Conservation (phyloP, 2,888 invertebrate genomes). For the Tetragnatha montana region DNA sequence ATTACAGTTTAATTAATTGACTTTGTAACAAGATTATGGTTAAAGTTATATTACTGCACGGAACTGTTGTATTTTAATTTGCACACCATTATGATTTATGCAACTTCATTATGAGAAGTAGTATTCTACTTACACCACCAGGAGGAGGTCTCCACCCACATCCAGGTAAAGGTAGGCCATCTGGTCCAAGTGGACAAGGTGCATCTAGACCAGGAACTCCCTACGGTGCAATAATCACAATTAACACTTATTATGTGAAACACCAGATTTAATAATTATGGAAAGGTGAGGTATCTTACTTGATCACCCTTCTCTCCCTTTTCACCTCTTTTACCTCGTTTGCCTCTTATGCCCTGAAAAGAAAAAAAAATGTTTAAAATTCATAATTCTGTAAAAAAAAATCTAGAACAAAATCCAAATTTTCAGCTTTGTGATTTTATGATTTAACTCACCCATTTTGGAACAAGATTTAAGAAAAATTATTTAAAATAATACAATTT, state of each 20-base stretch:
- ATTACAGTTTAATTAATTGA: too few relatives aligned
- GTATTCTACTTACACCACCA: constrained; percentile 49
- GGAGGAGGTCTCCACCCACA: constrained; percentile 88
- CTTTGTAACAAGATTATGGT: too few relatives aligned
- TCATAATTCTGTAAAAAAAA: not conserved
- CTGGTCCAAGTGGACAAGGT: constrained; percentile 95
- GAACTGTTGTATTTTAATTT: too few relatives aligned
- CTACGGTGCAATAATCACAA: constrained; percentile 73
- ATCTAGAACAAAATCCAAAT: not conserved
- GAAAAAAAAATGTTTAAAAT: not conserved
- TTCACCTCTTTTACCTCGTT: constrained; percentile 93
- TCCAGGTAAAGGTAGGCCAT: constrained; percentile 95
- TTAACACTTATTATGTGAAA: not conserved
- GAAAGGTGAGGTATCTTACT: too few relatives aligned
- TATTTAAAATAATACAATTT: not conserved
- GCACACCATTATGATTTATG: too few relatives aligned
- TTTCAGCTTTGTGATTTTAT: not conserved
- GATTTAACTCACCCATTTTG: not conserved
- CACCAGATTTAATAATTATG: too few relatives aligned
- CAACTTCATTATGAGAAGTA: not conserved
- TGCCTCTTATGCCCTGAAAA: constrained; percentile 88
- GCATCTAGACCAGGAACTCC: constrained; percentile 98
- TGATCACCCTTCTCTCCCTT: constrained; percentile 94
- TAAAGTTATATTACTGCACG: not conserved
- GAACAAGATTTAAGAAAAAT: not conserved